Conservation (phyloP, 2,113 vertebrate genomes). For the Mobula birostris region DNA sequence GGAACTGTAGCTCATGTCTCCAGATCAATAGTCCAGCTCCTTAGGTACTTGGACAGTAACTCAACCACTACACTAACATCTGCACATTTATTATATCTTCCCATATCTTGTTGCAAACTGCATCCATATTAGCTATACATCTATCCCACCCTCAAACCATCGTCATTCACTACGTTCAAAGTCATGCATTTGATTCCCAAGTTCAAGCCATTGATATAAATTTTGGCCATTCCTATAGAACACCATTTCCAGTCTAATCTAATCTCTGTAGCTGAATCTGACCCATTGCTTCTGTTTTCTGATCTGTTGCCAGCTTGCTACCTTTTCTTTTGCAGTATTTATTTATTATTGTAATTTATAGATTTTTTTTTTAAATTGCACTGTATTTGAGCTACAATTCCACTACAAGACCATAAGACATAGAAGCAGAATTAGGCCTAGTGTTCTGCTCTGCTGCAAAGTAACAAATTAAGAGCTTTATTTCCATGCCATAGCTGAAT, state of each 20-base stretch:
- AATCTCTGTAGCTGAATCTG: not conserved
- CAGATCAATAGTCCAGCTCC: too few relatives aligned
- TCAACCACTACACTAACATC: not conserved
- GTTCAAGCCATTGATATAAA: not conserved
- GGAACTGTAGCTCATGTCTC: too few relatives aligned
- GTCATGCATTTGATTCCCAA: not conserved
- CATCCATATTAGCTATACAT: not conserved
- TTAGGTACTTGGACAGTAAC: too few relatives aligned
- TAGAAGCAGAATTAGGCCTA: too few relatives aligned
- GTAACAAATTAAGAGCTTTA: too few relatives aligned
- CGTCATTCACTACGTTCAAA: not conserved
- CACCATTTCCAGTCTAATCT: not conserved
- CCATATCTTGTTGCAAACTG: not conserved
- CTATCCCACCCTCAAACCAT: too few relatives aligned
- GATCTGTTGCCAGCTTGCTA: not conserved
- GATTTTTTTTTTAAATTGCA: too few relatives aligned
- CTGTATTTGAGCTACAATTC: too few relatives aligned
- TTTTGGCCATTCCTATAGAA: not conserved
- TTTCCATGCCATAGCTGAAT: too few relatives aligned
- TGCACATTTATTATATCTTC: not conserved
- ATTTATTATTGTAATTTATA: too few relatives aligned
- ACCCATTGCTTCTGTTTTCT: not conserved
- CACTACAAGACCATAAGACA: too few relatives aligned
- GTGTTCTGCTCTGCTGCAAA: too few relatives aligned
- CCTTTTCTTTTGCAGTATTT: not conserved